These are phyloP conservation scores for Lymantria monacha DNA, from an alignment of 2,888 invertebrate species.

Conservation along the genomic window DNA sequence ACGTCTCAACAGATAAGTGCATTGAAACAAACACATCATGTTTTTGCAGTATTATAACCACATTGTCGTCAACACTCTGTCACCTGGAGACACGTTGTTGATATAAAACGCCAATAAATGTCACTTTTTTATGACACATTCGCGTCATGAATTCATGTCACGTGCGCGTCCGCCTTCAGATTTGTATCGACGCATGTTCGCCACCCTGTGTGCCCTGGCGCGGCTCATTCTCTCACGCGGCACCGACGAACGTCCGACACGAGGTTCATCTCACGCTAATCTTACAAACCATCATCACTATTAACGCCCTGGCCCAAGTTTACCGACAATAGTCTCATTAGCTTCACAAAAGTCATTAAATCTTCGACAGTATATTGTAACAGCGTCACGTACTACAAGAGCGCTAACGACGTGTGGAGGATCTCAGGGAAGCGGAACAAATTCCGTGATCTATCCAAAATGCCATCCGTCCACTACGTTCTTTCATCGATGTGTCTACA, in stretches of 20 bases:
- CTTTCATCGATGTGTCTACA: conserved; percentile 64
- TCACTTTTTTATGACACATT: conserved; percentile 78
- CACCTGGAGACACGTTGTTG: conserved; percentile 74
- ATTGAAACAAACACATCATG: conserved; percentile 46
- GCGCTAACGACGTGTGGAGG: conserved; percentile 78
- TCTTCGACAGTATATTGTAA: conserved; percentile 65
- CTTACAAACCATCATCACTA: conserved; percentile 56
- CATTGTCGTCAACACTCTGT: conserved; percentile 61
- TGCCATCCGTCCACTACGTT: conserved; percentile 55
- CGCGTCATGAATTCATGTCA: conserved; percentile 68
- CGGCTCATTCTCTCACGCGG: conserved; percentile 69
- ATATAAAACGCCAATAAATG: conserved; percentile 81
- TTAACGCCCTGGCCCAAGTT: conserved; percentile 59
- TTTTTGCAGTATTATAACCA: conserved; percentile 75
- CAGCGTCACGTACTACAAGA: conserved; percentile 70
- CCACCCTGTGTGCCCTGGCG: conserved; percentile 60
- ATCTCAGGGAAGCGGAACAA: conserved; percentile 77
- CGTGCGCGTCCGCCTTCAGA: conserved; percentile 71
- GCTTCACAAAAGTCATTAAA: conserved; percentile 72
- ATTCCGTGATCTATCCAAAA: conserved; percentile 69
- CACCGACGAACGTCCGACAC: conserved; percentile 37
- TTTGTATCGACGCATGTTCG: conserved; percentile 66
- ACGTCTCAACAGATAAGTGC: conserved; percentile 58
- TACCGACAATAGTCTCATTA: conserved; percentile 76
- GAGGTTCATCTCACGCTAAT: conserved; percentile 50